phyloP scores from a whole-genome alignment of 92 coral and sea anemone genomes.

The Pocillopora grandis region DNA sequence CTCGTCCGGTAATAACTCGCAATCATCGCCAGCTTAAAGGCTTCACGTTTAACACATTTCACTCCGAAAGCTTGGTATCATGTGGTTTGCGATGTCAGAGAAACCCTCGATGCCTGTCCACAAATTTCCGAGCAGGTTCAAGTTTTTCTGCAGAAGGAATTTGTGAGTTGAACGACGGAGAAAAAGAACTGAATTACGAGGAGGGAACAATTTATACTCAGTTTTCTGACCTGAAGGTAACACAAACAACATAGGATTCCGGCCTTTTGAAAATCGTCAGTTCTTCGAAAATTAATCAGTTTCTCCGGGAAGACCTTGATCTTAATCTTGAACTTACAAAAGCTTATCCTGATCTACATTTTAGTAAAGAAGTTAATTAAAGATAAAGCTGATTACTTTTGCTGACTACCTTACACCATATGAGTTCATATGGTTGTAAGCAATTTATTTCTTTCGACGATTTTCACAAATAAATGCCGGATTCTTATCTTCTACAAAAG shows the following conservation, averaged over 20 bases:
- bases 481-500: too few relatives aligned
- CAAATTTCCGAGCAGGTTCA: background rate
- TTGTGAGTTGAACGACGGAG: slow-evolving; percentile 16
- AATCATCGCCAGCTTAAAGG: slow-evolving; percentile 14
- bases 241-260: too few relatives aligned
- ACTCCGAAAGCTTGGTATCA: background rate
- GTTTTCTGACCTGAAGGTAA: background rate
- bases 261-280: background rate
- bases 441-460: too few relatives aligned
- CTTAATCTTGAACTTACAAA: too few relatives aligned
- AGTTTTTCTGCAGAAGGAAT: background rate
- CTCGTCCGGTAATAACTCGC: slow-evolving; percentile 7
- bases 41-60: slow-evolving; percentile 9
- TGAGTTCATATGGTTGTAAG: background rate
- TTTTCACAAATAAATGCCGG: too few relatives aligned
- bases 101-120: slow-evolving; percentile 22
- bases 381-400: background rate
- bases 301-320: too few relatives aligned
- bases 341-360: too few relatives aligned
- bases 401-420: background rate
- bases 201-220: background rate
- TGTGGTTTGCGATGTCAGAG: slow-evolving; percentile 30
- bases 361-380: too few relatives aligned
- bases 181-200: background rate
- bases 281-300: too few relatives aligned